phyloP scores from a whole-genome alignment of 2,113 vertebrate species.

The Mobula hypostoma region DNA sequence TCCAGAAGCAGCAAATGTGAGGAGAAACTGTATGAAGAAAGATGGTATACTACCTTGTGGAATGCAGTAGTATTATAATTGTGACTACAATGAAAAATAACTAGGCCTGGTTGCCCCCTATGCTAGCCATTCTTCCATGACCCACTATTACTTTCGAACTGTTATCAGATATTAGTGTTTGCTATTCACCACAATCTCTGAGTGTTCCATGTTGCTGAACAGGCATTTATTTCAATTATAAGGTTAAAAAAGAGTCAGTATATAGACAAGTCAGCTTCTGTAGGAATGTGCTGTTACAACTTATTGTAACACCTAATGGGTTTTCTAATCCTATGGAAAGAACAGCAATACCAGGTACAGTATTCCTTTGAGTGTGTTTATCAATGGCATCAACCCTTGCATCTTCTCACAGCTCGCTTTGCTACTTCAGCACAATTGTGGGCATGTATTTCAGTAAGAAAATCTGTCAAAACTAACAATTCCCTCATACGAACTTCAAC shows the following conservation, averaged over 20 bases:
- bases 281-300: conserved; percentile 29
- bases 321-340: conserved; percentile 2
- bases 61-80: background rate
- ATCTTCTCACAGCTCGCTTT: conserved; percentile 21
- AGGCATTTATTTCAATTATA: background rate
- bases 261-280: background rate
- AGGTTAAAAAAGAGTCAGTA: background rate
- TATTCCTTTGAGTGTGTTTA: conserved; percentile 31
- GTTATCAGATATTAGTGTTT: background rate
- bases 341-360: background rate
- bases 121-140: background rate
- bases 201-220: background rate
- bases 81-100: background rate
- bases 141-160: background rate
- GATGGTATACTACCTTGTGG: background rate
- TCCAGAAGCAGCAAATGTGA: background rate
- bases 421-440: conserved; percentile 12
- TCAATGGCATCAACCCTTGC: conserved; percentile 15
- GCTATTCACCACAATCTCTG: conserved; percentile 1
- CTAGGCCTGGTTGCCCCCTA: background rate
- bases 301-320: conserved; percentile 17
- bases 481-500: conserved; percentile 17
- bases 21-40: background rate
- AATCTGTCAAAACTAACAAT: conserved; percentile 35
- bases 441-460: conserved; percentile 28